Base-by-base conservation (phyloP, 1,140 invertebrate species). In the Sinonovacula constricta region DNA sequence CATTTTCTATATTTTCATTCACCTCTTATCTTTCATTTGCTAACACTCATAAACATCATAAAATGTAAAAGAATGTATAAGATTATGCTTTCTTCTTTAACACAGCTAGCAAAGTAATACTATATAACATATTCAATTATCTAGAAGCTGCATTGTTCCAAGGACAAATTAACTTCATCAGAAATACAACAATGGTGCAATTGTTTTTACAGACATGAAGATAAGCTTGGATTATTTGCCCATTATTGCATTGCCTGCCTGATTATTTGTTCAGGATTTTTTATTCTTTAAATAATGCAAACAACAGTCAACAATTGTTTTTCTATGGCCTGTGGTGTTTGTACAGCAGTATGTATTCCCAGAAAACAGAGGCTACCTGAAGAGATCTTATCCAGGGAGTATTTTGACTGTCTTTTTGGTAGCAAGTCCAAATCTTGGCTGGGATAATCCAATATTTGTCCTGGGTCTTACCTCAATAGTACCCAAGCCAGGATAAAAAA, bases 201-300 rank as follows among this genome's bases (percentile, higher is more conserved):
- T 45, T 10, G 39, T 45, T 45, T 45, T 45, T 18, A 45, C 18
- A 45, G 39, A 7, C 7, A 10, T 45, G 39, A 7, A 45, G 39
- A 45, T 45, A 10, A 45, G 7, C 39, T 7, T 10, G 39, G 39
- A 59, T 30, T 70, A 56, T 34, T 57, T 53, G n/a, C 7, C 54
- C 34, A 49, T 74, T 74, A 62, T 45, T 33, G 59, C 70, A 74
- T 7, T 74, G 62, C 31, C 30, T 59, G 63, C 62, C 34, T 70
- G 67, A 56, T 70, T 70, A 53, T 70, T 70, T 70, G 26, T 57
- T 30, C 18, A 31, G 18, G 10, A 18, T 33, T 65, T 65, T n/a
- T n/a, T 36, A 26, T 65, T 65, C 36, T n/a, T 2, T 18, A 65
- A 36, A 33, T 34, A 65, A n/a, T 36, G 15, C 33, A 45, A 18